phyloP scores from a whole-genome alignment of 2,113 vertebrate species.

The Pelvicachromis taeniatus region DNA sequence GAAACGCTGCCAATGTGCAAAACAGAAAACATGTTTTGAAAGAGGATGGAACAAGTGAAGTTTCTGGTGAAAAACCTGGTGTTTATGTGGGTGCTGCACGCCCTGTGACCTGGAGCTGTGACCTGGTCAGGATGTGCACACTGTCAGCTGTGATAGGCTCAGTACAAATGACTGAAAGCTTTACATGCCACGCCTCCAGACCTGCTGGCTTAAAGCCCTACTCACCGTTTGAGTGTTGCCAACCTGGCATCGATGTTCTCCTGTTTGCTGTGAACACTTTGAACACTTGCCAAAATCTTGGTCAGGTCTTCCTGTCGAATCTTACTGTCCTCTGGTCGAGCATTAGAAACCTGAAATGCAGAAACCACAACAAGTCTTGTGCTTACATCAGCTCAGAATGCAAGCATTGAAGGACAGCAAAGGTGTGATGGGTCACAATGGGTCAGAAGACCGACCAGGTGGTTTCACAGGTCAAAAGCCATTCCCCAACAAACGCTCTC shows the following conservation, averaged over 20 bases:
- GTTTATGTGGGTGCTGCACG: background rate
- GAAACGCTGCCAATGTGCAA: background rate
- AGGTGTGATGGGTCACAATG: background rate
- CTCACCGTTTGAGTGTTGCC: conserved; percentile 86
- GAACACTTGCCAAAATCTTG: conserved; percentile 87
- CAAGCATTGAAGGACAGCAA: background rate
- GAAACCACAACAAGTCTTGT: background rate
- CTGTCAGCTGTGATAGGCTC: background rate
- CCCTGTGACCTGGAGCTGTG: no score
- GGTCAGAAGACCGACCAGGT: background rate
- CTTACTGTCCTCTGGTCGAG: conserved; percentile 89
- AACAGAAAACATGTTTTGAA: background rate
- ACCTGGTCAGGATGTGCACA: background rate
- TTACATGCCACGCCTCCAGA: background rate
- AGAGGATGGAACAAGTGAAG: background rate
- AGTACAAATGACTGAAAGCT: background rate
- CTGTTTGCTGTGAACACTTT: conserved; percentile 90
- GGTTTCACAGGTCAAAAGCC: background rate
- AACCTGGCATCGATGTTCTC: conserved; percentile 86
- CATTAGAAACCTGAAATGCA: conserved; percentile 81
- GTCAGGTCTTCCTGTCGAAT: conserved; percentile 88
- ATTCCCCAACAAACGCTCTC: background rate
- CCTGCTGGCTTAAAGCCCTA: background rate
- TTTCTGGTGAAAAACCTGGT: background rate
- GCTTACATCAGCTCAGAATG: background rate